phyloP scores from a whole-genome alignment of 2,797 vertebrate species.

The Hozukius guyotensis region DNA sequence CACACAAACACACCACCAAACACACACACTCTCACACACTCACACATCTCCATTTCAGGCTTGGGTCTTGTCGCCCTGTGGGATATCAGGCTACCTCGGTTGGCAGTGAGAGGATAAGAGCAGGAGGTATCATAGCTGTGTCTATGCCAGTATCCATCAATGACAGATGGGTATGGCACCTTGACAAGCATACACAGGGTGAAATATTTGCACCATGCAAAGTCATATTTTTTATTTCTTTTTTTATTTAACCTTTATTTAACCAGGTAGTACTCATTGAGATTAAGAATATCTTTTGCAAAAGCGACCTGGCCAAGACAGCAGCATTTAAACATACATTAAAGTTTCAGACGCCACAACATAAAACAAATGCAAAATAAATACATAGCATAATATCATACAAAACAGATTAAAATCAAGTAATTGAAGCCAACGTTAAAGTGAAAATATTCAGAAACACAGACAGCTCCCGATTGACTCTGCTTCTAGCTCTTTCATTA shows the following conservation, averaged over 20 bases:
- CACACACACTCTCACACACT: not conserved
- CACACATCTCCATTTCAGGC: constrained; percentile 58
- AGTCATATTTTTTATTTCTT: too few relatives aligned
- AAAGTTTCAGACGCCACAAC: too few relatives aligned
- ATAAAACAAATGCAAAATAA: too few relatives aligned
- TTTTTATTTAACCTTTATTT: too few relatives aligned
- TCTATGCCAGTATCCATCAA: constrained; percentile 16
- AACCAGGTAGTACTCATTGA: too few relatives aligned
- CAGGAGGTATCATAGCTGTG: constrained; percentile 45
- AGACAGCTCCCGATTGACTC: too few relatives aligned
- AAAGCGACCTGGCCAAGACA: too few relatives aligned
- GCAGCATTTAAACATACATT: too few relatives aligned
- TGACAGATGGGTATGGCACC: constrained; percentile 22
- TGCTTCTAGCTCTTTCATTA: too few relatives aligned
- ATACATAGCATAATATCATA: not conserved
- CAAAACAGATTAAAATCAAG: not conserved
- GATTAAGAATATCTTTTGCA: too few relatives aligned
- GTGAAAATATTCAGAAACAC: too few relatives aligned
- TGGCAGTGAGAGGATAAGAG: constrained; percentile 34
- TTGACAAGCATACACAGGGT: constrained; percentile 21
- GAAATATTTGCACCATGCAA: not conserved
- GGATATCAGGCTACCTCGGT: constrained; percentile 56
- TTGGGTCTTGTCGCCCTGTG: constrained; percentile 24
- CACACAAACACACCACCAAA: not conserved
- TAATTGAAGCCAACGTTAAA: too few relatives aligned